Percentiles rank a stretch among this genome's conserved stretches.
Evolutionary conservation across 35 echinoderm and acorn worm species (phyloP).

Genomic region (Amphiura filiformis): DNA sequence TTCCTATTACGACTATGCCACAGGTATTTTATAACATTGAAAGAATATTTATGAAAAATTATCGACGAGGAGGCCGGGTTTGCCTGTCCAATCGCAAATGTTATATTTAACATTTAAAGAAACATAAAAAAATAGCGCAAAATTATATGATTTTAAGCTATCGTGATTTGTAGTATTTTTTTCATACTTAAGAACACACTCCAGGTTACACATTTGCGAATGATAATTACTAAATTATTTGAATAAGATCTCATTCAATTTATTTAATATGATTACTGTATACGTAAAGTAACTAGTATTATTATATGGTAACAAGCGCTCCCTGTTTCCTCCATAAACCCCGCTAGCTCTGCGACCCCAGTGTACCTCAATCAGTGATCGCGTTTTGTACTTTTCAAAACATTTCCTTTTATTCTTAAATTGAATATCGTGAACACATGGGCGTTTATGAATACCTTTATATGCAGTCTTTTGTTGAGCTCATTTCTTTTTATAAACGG

Average conservation of each 20-base stretch:
- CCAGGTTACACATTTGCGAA: background rate
- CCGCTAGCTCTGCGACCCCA: background rate
- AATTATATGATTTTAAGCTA: background rate
- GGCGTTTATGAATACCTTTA: no score
- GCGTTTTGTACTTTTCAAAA: background rate
- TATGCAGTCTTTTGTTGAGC: background rate
- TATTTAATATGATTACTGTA: background rate
- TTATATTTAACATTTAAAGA: no score
- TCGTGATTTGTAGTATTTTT: background rate
- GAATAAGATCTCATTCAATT: background rate
- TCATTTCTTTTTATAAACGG: background rate
- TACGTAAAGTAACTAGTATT: conserved; percentile 1
- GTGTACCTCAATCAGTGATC: background rate
- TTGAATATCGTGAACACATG: no score
- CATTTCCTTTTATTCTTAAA: background rate
- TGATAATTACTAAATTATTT: conserved; percentile 10
- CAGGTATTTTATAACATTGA: background rate
- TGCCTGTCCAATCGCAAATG: no score
- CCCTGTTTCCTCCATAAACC: background rate
- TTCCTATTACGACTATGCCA: background rate
- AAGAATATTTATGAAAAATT: background rate
- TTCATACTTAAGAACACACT: background rate
- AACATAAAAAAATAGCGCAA: background rate
- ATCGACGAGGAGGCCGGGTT: background rate
- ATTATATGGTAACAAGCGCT: background rate